Conservation (phyloP, 2,797 vertebrate genomes). For the Syncerus caffer region DNA sequence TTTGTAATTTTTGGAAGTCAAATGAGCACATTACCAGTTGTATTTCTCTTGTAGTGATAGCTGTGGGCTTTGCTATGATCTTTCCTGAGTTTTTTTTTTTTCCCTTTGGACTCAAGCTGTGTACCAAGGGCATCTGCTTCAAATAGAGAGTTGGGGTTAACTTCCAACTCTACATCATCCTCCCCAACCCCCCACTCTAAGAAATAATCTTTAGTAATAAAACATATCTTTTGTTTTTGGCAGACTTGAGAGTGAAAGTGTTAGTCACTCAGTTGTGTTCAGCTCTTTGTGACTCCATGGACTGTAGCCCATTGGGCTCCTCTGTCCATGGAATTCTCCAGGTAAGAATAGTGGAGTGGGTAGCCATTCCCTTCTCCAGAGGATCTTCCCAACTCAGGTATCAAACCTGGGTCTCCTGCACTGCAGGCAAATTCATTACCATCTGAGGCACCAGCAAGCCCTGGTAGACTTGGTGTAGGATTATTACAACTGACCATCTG, state of each 20-base stretch:
- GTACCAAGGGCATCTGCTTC: background rate
- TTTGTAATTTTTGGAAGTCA: constrained; percentile 2
- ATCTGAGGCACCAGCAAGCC: background rate
- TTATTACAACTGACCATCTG: background rate
- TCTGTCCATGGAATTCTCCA: background rate
- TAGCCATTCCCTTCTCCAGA: background rate
- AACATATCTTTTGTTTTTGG: background rate
- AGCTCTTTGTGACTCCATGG: background rate
- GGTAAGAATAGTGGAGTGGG: background rate
- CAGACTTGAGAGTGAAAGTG: background rate
- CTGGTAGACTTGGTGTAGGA: background rate
- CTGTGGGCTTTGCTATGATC: background rate
- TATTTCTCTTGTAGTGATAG: background rate
- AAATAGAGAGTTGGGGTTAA: background rate
- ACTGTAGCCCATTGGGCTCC: background rate
- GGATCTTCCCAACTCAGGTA: background rate
- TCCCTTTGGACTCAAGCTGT: background rate
- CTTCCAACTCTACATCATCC: background rate
- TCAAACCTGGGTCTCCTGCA: background rate
- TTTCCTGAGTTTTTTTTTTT: background rate
- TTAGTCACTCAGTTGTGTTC: background rate
- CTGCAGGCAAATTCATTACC: background rate
- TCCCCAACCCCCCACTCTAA: rapidly evolving
- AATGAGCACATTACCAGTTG: background rate
- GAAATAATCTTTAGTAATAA: background rate